Percentiles rank a stretch among this genome's conserved stretches.
Conservation (phyloP, 1,140 invertebrate genomes). For the Drosophila punjabiensis region DNA sequence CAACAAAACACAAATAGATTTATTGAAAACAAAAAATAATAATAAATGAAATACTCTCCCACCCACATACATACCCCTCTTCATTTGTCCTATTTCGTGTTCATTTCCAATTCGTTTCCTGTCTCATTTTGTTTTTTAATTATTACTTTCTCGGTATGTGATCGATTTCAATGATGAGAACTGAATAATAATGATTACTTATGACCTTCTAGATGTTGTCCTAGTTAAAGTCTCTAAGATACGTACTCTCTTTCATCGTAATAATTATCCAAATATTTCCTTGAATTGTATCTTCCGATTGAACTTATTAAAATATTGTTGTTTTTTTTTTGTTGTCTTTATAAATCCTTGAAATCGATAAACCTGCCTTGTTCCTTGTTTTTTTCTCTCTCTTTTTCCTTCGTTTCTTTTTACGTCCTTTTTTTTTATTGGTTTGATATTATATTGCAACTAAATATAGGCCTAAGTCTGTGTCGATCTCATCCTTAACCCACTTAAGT, state of each 20-base stretch:
- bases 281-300: background rate
- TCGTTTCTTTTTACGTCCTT: conserved; percentile 6
- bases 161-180: conserved; percentile 5
- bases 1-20: background rate
- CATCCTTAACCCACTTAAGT: conserved; percentile 9
- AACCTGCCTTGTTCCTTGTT: background rate
- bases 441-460: conserved; percentile 56
- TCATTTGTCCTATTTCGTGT: conserved; percentile 10
- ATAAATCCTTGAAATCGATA: conserved; percentile 9
- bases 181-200: background rate
- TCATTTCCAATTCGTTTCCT: conserved; percentile 15
- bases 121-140: conserved; percentile 5
- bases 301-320: background rate
- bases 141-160: conserved; percentile 26
- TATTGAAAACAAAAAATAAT: background rate
- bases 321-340: background rate
- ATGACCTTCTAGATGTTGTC: conserved; percentile 1
- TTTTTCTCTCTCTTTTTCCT: conserved; percentile 12
- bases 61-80: background rate
- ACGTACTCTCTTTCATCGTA: no score
- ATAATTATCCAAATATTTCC: background rate
- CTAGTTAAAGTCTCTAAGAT: background rate
- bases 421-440: conserved; percentile 22
- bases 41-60: background rate
- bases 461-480: conserved; percentile 59